A percentile compares a stretch with the other conserved stretches of the same genome.
phyloP scores from a whole-genome alignment of 2,113 vertebrate species.

The Rhineura floridana region DNA sequence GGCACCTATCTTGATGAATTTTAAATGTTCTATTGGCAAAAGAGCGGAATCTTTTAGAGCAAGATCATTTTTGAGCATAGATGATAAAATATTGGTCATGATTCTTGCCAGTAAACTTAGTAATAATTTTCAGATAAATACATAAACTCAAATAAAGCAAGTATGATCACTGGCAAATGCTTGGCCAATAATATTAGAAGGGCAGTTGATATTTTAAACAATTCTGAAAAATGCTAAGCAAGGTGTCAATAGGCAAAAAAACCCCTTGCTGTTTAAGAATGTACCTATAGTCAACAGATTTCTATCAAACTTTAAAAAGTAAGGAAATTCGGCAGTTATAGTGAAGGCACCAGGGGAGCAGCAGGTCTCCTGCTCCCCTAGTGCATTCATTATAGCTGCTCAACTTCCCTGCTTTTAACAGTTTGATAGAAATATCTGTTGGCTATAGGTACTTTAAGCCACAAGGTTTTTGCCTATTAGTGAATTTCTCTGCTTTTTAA shows the following conservation, averaged over 20 bases:
- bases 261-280: too few relatives aligned
- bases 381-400: too few relatives aligned
- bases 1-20: not conserved
- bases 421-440: too few relatives aligned
- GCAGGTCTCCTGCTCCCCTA: too few relatives aligned
- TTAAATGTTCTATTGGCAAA: not conserved
- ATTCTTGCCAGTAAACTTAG: not conserved
- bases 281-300: too few relatives aligned
- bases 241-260: not conserved
- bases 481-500: too few relatives aligned
- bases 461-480: too few relatives aligned
- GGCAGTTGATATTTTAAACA: not conserved
- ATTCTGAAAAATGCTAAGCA: not conserved
- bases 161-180: not conserved
- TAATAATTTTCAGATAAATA: not conserved
- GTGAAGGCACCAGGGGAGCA: too few relatives aligned
- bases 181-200: not conserved
- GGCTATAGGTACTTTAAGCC: too few relatives aligned
- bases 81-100: not conserved
- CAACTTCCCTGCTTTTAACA: too few relatives aligned
- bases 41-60: not conserved
- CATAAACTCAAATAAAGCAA: not conserved
- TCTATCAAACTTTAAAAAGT: too few relatives aligned
- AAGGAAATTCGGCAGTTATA: too few relatives aligned
- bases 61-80: not conserved